A percentile compares a stretch with the other conserved stretches of the same genome.
phyloP scores from a whole-genome alignment of 2,888 invertebrate genomes.

The Hemaris fuciformis region DNA sequence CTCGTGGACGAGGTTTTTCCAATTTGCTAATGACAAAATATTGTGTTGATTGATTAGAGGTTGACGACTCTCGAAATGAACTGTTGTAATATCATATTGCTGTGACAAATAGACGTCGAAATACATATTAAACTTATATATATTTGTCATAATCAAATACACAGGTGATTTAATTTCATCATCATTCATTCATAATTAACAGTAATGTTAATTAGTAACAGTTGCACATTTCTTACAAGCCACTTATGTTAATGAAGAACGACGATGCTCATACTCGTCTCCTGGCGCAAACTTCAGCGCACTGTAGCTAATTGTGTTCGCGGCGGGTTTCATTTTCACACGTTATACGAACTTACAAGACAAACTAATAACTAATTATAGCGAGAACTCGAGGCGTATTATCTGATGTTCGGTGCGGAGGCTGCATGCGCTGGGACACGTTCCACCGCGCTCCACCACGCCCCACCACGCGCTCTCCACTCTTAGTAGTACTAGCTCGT shows the following conservation, averaged over 20 bases:
- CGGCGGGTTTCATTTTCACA: not conserved
- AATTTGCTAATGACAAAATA: no score
- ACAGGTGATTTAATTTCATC: no score
- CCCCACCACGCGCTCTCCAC: not conserved
- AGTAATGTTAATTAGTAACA: no score
- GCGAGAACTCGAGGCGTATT: not conserved
- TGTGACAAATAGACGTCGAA: no score
- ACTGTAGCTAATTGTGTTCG: not conserved
- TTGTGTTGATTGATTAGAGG: no score
- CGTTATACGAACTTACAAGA: not conserved
- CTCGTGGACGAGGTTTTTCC: no score
- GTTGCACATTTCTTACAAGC: not conserved
- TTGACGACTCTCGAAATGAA: no score
- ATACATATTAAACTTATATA: no score
- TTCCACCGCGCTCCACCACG: not conserved
- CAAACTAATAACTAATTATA: not conserved
- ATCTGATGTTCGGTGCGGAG: not conserved
- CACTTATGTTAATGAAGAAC: not conserved
- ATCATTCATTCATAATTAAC: no score
- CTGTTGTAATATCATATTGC: no score
- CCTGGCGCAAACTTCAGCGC: not conserved
- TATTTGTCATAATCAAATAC: no score
- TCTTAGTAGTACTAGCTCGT: not conserved
- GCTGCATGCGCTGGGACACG: not conserved
- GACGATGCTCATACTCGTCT: not conserved